Conservation (phyloP, 2,888 invertebrate species). For the Diaperis boleti region DNA sequence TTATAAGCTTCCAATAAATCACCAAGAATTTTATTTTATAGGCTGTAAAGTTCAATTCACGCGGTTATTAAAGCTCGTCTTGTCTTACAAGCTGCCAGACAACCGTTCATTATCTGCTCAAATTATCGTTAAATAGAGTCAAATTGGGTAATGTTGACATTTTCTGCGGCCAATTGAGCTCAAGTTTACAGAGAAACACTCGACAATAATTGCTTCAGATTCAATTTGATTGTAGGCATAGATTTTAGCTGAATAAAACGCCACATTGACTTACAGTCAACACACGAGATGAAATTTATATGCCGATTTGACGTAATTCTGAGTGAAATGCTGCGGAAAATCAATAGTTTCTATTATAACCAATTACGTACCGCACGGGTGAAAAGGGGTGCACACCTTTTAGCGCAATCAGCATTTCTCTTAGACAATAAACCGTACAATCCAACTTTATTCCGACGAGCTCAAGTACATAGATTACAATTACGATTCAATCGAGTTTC, state of each 20-base stretch:
- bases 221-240: constrained; percentile 16
- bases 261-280: constrained; percentile 12
- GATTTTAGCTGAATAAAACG: constrained; percentile 25
- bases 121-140: constrained; percentile 30
- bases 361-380: constrained; percentile 24
- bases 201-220: constrained; percentile 20
- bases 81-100: background rate
- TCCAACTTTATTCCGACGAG: constrained; percentile 9
- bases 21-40: too few relatives aligned
- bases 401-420: constrained; percentile 32
- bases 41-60: too few relatives aligned
- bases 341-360: constrained; percentile 32
- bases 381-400: constrained; percentile 24
- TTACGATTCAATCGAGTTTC: constrained; percentile 31
- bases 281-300: constrained; percentile 12
- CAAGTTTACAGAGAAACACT: constrained; percentile 26
- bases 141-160: constrained; percentile 32
- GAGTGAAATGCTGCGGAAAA: constrained; percentile 16
- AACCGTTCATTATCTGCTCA: constrained; percentile 22
- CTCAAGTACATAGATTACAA: constrained; percentile 24
- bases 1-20: constrained; percentile 5
- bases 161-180: constrained; percentile 22
- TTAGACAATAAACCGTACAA: constrained; percentile 19
- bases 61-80: constrained; percentile 14
- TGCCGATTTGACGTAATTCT: constrained; percentile 28